Percentiles rank a stretch among this genome's conserved stretches.
phyloP scores from a whole-genome alignment of 2,888 invertebrate species.

The Zhuqinia jingwanae region DNA sequence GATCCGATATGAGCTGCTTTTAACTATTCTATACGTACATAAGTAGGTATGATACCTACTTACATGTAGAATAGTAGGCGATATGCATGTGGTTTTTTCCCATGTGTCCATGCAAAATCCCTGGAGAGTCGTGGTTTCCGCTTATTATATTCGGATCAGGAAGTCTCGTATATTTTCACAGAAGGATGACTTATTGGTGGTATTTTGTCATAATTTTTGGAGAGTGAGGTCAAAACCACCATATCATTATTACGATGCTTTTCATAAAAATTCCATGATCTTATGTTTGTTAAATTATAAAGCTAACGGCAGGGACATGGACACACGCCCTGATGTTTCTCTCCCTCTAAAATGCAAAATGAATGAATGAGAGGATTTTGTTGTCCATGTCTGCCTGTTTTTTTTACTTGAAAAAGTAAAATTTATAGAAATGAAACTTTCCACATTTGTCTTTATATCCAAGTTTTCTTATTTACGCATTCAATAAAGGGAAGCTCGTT shows the following conservation, averaged over 20 bases:
- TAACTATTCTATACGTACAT: no score
- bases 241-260: no score
- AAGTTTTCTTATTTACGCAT: background rate
- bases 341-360: background rate
- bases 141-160: slow-evolving; percentile 9
- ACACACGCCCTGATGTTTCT: no score
- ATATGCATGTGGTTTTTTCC: no score
- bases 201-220: background rate
- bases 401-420: background rate
- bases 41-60: no score
- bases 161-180: background rate
- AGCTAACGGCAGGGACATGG: no score
- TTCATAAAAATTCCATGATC: no score
- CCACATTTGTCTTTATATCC: background rate
- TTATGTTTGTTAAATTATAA: no score
- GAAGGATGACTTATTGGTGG: slow-evolving; percentile 6
- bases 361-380: background rate
- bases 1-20: slow-evolving; percentile 4
- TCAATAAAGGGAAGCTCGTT: background rate
- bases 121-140: background rate
- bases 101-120: no score
- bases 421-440: background rate
- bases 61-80: no score
- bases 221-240: background rate
- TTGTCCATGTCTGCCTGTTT: background rate